Conservation (phyloP, 2,888 invertebrate genomes). For the Allophyes oxyacanthae region DNA sequence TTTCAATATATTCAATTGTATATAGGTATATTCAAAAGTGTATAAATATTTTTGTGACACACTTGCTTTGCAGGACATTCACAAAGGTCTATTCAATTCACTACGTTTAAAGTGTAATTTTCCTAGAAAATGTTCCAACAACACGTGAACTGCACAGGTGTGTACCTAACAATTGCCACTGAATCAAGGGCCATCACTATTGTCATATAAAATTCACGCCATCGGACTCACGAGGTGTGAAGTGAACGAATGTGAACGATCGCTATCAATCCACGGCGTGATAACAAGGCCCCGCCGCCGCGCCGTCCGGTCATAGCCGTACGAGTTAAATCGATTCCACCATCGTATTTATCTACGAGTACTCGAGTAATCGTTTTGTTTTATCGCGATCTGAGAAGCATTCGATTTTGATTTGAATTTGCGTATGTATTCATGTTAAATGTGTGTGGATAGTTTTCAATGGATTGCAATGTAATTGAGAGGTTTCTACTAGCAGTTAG, state of each 20-base stretch:
- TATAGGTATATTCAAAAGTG: too few species aligned
- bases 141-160: background rate
- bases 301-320: too few species aligned
- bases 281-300: constrained; percentile 20
- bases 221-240: constrained; percentile 28
- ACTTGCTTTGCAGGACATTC: background rate
- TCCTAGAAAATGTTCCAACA: constrained; percentile 1
- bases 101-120: constrained; percentile 1
- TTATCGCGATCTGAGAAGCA: constrained; percentile 10
- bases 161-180: constrained; percentile 28
- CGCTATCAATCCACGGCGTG: constrained; percentile 30
- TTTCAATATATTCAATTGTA: too few species aligned
- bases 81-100: too few species aligned
- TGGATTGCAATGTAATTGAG: constrained; percentile 24
- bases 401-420: constrained; percentile 15
- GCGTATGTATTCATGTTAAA: constrained; percentile 8
- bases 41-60: too few species aligned
- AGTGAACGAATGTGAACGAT: constrained; percentile 10
- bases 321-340: constrained; percentile 22
- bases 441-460: constrained; percentile 25
- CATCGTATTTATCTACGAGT: constrained; percentile 18
- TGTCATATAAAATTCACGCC: constrained; percentile 28
- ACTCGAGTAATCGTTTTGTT: constrained; percentile 27
- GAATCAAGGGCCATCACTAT: constrained; percentile 20
- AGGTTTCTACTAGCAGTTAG: too few species aligned